Base-by-base conservation (phyloP, 2,888 invertebrate genomes). In the Crepidodera aurea region DNA sequence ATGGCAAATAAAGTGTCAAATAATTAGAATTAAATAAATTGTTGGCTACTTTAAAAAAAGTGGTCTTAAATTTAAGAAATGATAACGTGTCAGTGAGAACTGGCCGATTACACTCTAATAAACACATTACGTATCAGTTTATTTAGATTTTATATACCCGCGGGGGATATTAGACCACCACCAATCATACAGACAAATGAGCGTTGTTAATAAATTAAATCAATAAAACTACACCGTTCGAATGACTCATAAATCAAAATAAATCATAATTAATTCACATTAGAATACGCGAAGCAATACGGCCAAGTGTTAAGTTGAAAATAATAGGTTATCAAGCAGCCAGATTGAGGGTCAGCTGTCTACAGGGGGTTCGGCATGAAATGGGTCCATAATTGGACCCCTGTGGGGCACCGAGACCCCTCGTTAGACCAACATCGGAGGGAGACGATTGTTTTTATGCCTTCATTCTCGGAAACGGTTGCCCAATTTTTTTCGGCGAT, bases 311-410 rank as follows among this genome's bases (percentile, higher is more conserved):
- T 75, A 75, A 75, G 72, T 75, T 67, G 74, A 74, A 76, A 71
- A 75, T 77, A 77, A 77, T 77, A 73, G 68, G 71, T 62, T 73
- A 75, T 74, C 69, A 71, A 73, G 62, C 60, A 54, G 44, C 46
- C 63, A 64, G 59, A 64, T 63, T 64, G 72, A 71, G 69, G 68
- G 69, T 69, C 73, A 73, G 74, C 72, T 70, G 72, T 60, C 68
- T 60, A 32, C 62, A 66, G 69, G 73, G 73, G 64, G 72, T 71
- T 67, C 72, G 69, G 76, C 68, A 70, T 63, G 76, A 79, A 81
- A 81, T 80, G 77, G 80, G 73, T 74, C 73, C 77, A 77, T 81
- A 81, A 81, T 81, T 81, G 81, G 81, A 79, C 79, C 77, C 81
- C 79, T 73, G 77, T 65, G 67, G 77, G 25, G 71, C 59, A 48